Percentiles rank a stretch among this genome's conserved stretches.
These are phyloP conservation scores for Amitus sp. DNA, from an alignment of 2,888 invertebrate species.

Conservation along the genomic window DNA sequence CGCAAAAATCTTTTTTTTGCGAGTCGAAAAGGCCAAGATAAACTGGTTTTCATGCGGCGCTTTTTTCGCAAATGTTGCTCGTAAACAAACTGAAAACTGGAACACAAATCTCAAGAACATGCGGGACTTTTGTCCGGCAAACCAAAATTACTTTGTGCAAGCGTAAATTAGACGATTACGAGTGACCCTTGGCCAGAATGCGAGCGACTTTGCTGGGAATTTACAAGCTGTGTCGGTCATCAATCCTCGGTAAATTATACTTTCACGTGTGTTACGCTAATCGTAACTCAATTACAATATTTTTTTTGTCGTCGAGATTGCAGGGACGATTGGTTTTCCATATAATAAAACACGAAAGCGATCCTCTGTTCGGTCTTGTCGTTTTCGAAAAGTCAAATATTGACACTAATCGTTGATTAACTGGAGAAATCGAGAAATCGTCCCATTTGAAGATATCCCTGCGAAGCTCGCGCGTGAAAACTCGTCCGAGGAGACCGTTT, in stretches of 20 bases:
- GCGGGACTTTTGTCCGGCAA: constrained; percentile 18
- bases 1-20: no score
- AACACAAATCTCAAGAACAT: constrained; percentile 42
- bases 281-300: not conserved
- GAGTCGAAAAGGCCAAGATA: no score
- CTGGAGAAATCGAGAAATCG: constrained; percentile 39
- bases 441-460: constrained; percentile 27
- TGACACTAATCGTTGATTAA: constrained; percentile 34
- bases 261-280: no score
- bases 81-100: constrained; percentile 51
- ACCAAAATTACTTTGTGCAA: constrained; percentile 15
- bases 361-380: not conserved
- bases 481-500: constrained; percentile 18
- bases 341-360: not conserved
- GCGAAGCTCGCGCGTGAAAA: constrained; percentile 17
- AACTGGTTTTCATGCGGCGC: no score
- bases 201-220: not conserved
- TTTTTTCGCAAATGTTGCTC: constrained; percentile 34
- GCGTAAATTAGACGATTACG: constrained; percentile 31
- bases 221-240: no score
- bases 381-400: constrained; percentile 18
- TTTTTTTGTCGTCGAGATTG: no score
- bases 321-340: not conserved
- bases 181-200: constrained; percentile 15
- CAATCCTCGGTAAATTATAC: not conserved